phyloP scores from a whole-genome alignment of 2,888 invertebrate genomes.

The Peribatodes rhomboidaria region DNA sequence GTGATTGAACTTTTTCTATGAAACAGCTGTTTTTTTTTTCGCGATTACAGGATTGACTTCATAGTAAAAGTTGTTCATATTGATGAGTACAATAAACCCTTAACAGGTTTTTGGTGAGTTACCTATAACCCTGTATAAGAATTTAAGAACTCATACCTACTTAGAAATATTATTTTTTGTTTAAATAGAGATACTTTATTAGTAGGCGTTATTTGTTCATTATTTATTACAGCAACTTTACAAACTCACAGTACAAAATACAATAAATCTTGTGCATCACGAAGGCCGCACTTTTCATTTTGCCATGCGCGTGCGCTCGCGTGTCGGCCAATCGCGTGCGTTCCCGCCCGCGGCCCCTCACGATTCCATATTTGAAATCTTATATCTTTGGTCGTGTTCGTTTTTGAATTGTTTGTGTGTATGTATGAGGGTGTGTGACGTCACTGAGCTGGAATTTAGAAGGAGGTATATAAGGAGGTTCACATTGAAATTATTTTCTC shows the following conservation, averaged over 20 bases:
- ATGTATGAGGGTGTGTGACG: slow-evolving; percentile 27
- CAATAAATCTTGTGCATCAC: slow-evolving; percentile 30
- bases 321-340: slow-evolving; percentile 65
- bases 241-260: slow-evolving; percentile 4
- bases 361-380: slow-evolving; percentile 75
- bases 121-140: too few species aligned
- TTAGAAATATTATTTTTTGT: too few species aligned
- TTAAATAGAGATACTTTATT: too few species aligned
- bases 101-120: too few species aligned
- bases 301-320: slow-evolving; percentile 40
- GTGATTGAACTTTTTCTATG: too few species aligned
- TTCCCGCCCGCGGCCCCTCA: slow-evolving; percentile 68
- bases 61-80: too few species aligned
- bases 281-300: slow-evolving; percentile 36
- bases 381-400: slow-evolving; percentile 48
- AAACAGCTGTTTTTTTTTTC: too few species aligned
- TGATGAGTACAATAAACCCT: too few species aligned
- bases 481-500: too few species aligned
- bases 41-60: too few species aligned
- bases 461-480: background rate
- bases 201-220: slow-evolving; percentile 2
- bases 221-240: slow-evolving; percentile 44
- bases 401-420: slow-evolving; percentile 36
- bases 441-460: slow-evolving; percentile 2
- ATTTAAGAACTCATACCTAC: too few species aligned